These are phyloP conservation scores for Megaptera novaeangliae DNA, from an alignment of 2,113 vertebrate genomes.

Conservation along the genomic window DNA sequence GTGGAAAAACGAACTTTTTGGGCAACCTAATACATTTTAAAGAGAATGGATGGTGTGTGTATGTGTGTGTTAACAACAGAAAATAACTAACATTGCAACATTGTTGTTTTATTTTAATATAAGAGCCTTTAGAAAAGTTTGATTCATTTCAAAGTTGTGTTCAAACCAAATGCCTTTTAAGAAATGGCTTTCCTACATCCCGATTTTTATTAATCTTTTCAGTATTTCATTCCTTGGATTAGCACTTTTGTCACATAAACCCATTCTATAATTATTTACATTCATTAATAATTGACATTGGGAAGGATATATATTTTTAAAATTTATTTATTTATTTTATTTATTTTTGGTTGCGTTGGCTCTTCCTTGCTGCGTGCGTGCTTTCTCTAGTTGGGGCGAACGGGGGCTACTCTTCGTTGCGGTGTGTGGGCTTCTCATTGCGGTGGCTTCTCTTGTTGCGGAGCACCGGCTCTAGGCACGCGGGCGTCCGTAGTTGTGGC, in stretches of 20 bases:
- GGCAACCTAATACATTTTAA: background rate
- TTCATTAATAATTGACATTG: conserved; percentile 26
- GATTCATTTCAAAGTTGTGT: conserved; percentile 55
- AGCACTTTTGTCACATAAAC: background rate
- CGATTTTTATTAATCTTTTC: conserved; percentile 34
- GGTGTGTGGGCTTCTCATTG: too few relatives aligned
- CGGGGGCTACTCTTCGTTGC: too few relatives aligned
- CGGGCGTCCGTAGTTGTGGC: too few relatives aligned
- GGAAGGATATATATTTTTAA: background rate
- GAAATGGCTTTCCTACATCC: conserved; percentile 20
- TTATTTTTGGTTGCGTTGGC: too few relatives aligned
- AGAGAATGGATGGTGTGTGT: background rate
- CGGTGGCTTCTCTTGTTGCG: too few relatives aligned
- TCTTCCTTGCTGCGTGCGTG: too few relatives aligned
- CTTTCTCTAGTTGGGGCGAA: too few relatives aligned
- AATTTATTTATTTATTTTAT: too few relatives aligned
- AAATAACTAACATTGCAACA: background rate
- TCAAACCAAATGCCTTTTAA: conserved; percentile 61
- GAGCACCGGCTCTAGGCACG: too few relatives aligned
- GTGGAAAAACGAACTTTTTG: too few relatives aligned
- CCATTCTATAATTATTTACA: conserved; percentile 39
- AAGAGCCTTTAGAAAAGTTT: conserved; percentile 53
- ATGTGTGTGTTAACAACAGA: background rate
- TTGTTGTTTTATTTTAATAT: conserved; percentile 28
- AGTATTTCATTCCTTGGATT: conserved; percentile 4